Evolutionary conservation across 2,113 vertebrate genomes (phyloP), one percentile per base, ranked within the genome.

Genomic region (Aldabrachelys gigantea): DNA sequence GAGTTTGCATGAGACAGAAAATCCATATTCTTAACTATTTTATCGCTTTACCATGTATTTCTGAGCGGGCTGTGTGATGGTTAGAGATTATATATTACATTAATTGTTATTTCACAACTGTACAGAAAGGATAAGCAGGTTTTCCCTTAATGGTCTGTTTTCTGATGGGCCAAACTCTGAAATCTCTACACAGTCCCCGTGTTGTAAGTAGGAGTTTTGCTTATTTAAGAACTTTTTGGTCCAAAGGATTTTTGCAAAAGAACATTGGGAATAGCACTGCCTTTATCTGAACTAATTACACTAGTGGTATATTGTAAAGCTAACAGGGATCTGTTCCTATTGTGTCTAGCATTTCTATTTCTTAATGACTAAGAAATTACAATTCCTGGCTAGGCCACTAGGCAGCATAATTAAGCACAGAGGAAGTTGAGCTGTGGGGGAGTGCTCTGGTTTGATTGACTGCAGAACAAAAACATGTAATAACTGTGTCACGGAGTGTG

Each of bases 11-110:
- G 50, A 97, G 87, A 85, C 90, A 84, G 83, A 92, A 83, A 95
- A 95, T 88, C 84, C 83, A 90, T 97, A 85, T 86, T 93, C 82
- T 41, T 91, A 91, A 84, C 88, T 91, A 91, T 75, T 31, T 14
- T 2, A 88, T 82, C 85, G 17, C 95, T 97, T 97, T 96, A 95
- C 84, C 89, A 95, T 65, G 17, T n/a, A 69, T 97, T 96, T 97
- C 91, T 93, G 82, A 93, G 59, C 81, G 10, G 92, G 38, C 24
- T 89, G 80, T 25, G 53, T 27, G 78, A 27, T 95, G 59, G 44
- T 91, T 94, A 54, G 35, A 85, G 57, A 35, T 87, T 89, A 62
- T 59, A 54, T 35, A 44, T 54, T 22, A 19, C 62, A 88, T 88
- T 83, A 29, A 88, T 88, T 85, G 25, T 72, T 25, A 57, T 80